Base-by-base conservation (phyloP, 2,797 vertebrate genomes). In the Galagoides demidoff region DNA sequence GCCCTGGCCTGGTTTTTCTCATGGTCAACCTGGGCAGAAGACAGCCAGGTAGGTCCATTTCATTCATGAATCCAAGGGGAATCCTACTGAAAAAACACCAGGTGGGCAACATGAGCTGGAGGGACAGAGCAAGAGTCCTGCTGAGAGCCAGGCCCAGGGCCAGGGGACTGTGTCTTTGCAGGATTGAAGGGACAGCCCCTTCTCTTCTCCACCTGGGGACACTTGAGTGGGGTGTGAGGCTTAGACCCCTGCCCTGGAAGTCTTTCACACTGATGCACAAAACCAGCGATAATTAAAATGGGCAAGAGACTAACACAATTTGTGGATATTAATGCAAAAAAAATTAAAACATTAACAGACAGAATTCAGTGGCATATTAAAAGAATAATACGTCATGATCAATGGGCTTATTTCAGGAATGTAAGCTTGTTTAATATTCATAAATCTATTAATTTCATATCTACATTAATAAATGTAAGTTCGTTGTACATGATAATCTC, bases 321-420 rank as follows among this genome's bases (percentile, higher is more conserved):
- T 82, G 45, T n/a, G 31, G 1, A 19, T 79, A n/a, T 45, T 14
- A 7, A 57, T 73, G 20, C 7, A 78, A 79, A 84, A 66, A 34
- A 9, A 37, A 61, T 34, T 57, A 59, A 37, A 68, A 68, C 27
- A 20, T 37, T 73, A n/a, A 22, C 13, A n/a, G 7, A 73, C 49
- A 61, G 9, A 22, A 77, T 37, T 4, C 6, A 34, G 61, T 34
- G 77, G 10, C 4, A 49, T 39, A 66, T 66, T 89, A 9, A 88
- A 93, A 71, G 34, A 49, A 52, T 34, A n/a, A 31, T 66, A 52
- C 7, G 31, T 29, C 29, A 27, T 13, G 1, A n/a, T 70, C 14
- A 39, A 6, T 73, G 39, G 37, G 29, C 34, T 16, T 88, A 76
- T 85, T 82, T 89, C 31, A 74, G 66, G n/a, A 73, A 94, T n/a